Percentiles rank a stretch among this genome's conserved stretches.
These are phyloP conservation scores for Dorcus parallelipipedus DNA, from an alignment of 2,888 invertebrate genomes.

Conservation along the genomic window DNA sequence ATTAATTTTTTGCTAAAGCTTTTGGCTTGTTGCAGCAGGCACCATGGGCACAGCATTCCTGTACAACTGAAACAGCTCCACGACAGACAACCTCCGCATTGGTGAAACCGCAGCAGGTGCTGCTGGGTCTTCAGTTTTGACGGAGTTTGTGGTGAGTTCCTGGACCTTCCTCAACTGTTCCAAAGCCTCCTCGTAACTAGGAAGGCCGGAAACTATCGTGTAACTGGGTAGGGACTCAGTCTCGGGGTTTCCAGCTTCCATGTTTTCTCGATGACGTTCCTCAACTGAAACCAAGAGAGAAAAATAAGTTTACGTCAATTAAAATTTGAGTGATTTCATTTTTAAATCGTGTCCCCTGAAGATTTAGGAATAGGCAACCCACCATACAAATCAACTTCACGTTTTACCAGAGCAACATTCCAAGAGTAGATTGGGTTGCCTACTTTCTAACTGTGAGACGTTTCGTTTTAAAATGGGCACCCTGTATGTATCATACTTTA, in stretches of 20 bases:
- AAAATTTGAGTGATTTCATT: too few species aligned
- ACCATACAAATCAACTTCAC: too few species aligned
- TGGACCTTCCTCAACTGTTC: slow-evolving; percentile 55
- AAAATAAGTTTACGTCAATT: background rate
- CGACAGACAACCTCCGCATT: slow-evolving; percentile 39
- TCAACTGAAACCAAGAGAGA: slow-evolving; percentile 47
- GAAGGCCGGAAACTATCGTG: slow-evolving; percentile 62
- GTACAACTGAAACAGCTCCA: slow-evolving; percentile 43
- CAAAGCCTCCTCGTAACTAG: slow-evolving; percentile 61
- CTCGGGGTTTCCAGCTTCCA: slow-evolving; percentile 28
- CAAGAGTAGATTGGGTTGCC: too few species aligned
- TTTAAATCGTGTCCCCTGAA: too few species aligned
- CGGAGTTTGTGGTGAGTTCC: slow-evolving; percentile 24
- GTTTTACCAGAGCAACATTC: too few species aligned
- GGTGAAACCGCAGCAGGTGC: slow-evolving; percentile 33
- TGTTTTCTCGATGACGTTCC: slow-evolving; percentile 33
- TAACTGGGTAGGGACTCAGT: slow-evolving; percentile 56
- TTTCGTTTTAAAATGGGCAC: too few species aligned
- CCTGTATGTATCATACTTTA: too few species aligned
- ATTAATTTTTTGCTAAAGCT: background rate
- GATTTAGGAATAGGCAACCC: too few species aligned
- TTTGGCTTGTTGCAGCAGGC: background rate
- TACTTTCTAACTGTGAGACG: too few species aligned
- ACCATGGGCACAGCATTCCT: slow-evolving; percentile 21
- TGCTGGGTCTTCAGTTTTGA: slow-evolving; percentile 29